Evolutionary conservation across 2,888 invertebrate species (phyloP).

Genomic region (Rhagophthalmus giganteus): DNA sequence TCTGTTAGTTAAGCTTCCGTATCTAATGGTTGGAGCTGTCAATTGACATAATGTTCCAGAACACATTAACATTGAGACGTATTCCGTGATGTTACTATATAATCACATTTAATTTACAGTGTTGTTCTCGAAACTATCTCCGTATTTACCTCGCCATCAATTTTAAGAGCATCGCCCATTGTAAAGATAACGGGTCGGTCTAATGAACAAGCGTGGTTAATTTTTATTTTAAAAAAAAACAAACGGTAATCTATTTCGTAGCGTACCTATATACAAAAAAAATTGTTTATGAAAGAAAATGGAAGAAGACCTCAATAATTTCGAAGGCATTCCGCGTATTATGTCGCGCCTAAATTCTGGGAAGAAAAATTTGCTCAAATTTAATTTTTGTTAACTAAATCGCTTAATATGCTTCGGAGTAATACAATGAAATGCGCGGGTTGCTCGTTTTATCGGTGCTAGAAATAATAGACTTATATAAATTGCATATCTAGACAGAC

Average conservation of each 20-base stretch:
- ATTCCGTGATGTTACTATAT: slow-evolving; percentile 18
- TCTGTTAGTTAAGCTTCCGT: slow-evolving; percentile 32
- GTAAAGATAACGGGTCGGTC: slow-evolving; percentile 18
- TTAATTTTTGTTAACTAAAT: slow-evolving; percentile 12
- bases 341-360: slow-evolving; percentile 25
- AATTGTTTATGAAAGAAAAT: slow-evolving; percentile 4
- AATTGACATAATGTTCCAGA: slow-evolving; percentile 40
- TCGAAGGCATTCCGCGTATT: slow-evolving; percentile 24
- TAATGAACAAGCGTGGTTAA: slow-evolving; percentile 8
- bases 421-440: neutral
- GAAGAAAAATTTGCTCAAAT: slow-evolving; percentile 22
- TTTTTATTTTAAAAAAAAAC: slow-evolving; percentile 7
- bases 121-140: neutral
- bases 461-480: too few species aligned
- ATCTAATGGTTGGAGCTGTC: slow-evolving; percentile 37
- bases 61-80: slow-evolving; percentile 32
- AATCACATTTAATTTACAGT: slow-evolving; percentile 27
- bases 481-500: too few species aligned
- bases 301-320: too few species aligned
- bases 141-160: slow-evolving; percentile 1
- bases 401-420: slow-evolving; percentile 13
- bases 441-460: neutral
- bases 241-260: slow-evolving; percentile 7
- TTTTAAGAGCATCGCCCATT: slow-evolving; percentile 14
- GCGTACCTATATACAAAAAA: slow-evolving; percentile 10